Base-by-base conservation (phyloP, 2,888 invertebrate genomes). In the Heliconius sara region DNA sequence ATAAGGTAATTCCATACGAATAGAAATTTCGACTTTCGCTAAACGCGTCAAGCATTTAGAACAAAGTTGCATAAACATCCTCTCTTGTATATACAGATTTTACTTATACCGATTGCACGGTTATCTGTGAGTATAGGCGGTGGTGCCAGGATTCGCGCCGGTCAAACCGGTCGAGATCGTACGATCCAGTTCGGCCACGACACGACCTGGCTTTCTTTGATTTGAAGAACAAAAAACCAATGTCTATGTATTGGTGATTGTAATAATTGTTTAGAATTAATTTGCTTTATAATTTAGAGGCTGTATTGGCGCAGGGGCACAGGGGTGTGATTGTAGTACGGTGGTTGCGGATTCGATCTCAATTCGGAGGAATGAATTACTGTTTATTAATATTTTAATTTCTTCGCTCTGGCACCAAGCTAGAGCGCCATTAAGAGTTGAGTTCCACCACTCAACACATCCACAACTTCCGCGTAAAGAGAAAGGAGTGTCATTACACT, bases 121-220 rank as follows among this genome's bases (percentile, higher is more conserved):
- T 71, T 71, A 71, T 43, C 77, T 77, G 77, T 72, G 67, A 70
- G 76, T 19, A 72, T 72, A 66, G 34, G 60, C 75, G 34, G 74
- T 80, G 75, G 66, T 82, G 77, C 89, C 93, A 92, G 94, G 94
- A 94, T 93, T 92, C 89, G 92, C 93, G 89, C 89, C 90, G 91
- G 93, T 91, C 90, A 91, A 93, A 95, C 94, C 94, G 94, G 94
- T 94, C 91, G 85, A 89, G 92, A 91, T 90, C 89, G 91, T 90
- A 83, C 89, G 90, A 93, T 92, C 93, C 93, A 91, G 94, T 94
- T 91, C 88, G 86, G 86, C 85, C 89, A 89, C 67, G 89, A 85
- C 82, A 84, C 87, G 88, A 89, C 88, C 89, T 88, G 89, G 88
- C 93, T 94, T 93, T 94, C 94, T 92, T 93, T 89, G 68, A 77